phyloP scores from a whole-genome alignment of 2,113 vertebrate species.

The Hyaena hyaena region DNA sequence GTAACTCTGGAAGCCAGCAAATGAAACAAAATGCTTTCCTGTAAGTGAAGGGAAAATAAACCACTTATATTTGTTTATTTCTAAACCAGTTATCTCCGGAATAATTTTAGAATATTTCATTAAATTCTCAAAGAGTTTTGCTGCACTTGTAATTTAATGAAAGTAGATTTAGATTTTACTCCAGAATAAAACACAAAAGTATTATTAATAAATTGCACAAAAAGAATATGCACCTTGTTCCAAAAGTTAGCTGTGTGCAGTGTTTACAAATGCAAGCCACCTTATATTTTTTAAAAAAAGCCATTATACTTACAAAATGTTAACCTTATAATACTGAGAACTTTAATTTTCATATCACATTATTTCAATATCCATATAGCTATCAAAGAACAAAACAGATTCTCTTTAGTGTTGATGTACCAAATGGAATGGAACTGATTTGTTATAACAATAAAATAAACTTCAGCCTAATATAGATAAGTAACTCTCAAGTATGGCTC shows the following conservation, averaged over 20 bases:
- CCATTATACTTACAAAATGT: neutral
- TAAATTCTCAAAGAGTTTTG: neutral
- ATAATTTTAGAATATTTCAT: neutral
- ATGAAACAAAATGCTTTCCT: neutral
- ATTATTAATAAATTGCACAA: neutral
- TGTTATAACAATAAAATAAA: constrained; percentile 24
- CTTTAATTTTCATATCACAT: constrained; percentile 15
- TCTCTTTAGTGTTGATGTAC: neutral
- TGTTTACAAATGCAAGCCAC: neutral
- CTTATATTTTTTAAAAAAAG: neutral
- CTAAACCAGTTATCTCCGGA: constrained; percentile 43
- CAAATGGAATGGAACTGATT: neutral
- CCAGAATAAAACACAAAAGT: neutral
- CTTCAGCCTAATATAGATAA: constrained; percentile 16
- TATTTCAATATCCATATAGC: constrained; percentile 26
- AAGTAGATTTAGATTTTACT: constrained; percentile 10
- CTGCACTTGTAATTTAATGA: neutral
- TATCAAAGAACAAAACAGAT: neutral
- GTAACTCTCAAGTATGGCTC: neutral
- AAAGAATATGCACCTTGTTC: neutral
- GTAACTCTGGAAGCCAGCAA: neutral
- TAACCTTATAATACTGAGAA: neutral
- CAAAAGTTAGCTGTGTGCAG: neutral
- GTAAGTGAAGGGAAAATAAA: constrained; percentile 40
- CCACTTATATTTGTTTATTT: neutral